A percentile compares a stretch with the other conserved stretches of the same genome.
These are phyloP conservation scores for Polylopha cassiicola DNA, from an alignment of 2,888 invertebrate genomes.

Conservation along the genomic window DNA sequence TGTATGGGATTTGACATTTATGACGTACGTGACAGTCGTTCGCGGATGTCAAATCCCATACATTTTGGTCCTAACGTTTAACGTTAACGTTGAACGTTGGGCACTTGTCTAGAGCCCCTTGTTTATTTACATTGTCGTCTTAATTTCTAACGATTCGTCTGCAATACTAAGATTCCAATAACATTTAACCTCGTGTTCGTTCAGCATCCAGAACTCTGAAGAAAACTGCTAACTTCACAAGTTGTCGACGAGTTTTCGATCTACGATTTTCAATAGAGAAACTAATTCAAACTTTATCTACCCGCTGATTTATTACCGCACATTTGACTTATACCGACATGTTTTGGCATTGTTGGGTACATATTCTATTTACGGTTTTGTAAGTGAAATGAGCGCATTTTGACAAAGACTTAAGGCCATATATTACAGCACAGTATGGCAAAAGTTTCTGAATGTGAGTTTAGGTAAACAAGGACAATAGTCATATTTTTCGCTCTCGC, in stretches of 20 bases:
- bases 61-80: too few relatives aligned
- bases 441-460: constrained; percentile 19
- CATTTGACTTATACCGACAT: constrained; percentile 25
- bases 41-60: too few relatives aligned
- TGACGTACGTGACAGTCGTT: too few relatives aligned
- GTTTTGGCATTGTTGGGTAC: constrained; percentile 10
- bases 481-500: constrained; percentile 20
- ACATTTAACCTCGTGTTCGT: too few relatives aligned
- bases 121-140: too few relatives aligned
- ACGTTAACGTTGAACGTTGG: too few relatives aligned
- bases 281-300: constrained; percentile 27
- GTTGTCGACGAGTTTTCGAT: constrained; percentile 16
- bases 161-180: too few relatives aligned
- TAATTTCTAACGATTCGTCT: too few relatives aligned
- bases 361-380: constrained; percentile 15
- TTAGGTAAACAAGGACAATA: constrained; percentile 21
- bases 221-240: constrained; percentile 24
- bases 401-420: constrained; percentile 12
- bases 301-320: constrained; percentile 25
- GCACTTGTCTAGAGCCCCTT: too few relatives aligned
- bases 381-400: constrained; percentile 19
- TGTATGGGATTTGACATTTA: too few relatives aligned
- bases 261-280: constrained; percentile 26
- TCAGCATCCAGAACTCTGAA: too few relatives aligned
- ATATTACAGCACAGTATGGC: constrained; percentile 17